Conservation (phyloP, 2,888 invertebrate species). For the Blomia tropicalis region DNA sequence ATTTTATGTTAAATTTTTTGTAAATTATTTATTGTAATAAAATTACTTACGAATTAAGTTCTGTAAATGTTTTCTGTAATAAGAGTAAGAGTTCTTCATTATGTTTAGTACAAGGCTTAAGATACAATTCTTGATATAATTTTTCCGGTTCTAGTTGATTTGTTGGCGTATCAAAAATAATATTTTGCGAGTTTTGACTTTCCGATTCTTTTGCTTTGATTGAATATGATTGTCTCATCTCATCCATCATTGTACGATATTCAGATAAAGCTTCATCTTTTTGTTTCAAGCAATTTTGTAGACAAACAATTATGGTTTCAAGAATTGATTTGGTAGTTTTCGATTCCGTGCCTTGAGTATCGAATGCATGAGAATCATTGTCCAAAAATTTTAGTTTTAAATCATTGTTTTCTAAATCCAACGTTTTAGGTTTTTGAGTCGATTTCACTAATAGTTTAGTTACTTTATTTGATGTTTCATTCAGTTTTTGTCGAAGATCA, state of each 20-base stretch:
- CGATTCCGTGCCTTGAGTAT: neutral
- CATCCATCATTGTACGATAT: conserved; percentile 13
- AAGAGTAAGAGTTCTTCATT: conserved; percentile 6
- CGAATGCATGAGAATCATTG: neutral
- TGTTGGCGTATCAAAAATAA: neutral
- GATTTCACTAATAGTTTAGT: neutral
- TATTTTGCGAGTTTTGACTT: neutral
- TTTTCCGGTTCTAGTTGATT: neutral
- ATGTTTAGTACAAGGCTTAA: neutral
- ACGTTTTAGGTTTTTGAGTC: neutral
- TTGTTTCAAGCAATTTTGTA: conserved; percentile 22
- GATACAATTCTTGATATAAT: neutral
- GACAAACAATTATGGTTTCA: conserved; percentile 24
- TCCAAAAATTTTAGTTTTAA: neutral
- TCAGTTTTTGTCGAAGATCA: neutral
- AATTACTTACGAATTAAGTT: neutral
- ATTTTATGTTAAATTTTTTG: too few species aligned
- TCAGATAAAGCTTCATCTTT: conserved; percentile 21
- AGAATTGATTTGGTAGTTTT: conserved; percentile 16
- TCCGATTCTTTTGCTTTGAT: neutral
- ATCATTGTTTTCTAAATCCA: neutral
- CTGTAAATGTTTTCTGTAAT: neutral
- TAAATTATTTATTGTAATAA: too few species aligned
- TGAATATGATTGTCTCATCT: conserved; percentile 10
- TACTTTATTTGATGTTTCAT: neutral